These are phyloP conservation scores for Erebia ligea DNA, from an alignment of 2,888 invertebrate genomes.

Conservation along the genomic window DNA sequence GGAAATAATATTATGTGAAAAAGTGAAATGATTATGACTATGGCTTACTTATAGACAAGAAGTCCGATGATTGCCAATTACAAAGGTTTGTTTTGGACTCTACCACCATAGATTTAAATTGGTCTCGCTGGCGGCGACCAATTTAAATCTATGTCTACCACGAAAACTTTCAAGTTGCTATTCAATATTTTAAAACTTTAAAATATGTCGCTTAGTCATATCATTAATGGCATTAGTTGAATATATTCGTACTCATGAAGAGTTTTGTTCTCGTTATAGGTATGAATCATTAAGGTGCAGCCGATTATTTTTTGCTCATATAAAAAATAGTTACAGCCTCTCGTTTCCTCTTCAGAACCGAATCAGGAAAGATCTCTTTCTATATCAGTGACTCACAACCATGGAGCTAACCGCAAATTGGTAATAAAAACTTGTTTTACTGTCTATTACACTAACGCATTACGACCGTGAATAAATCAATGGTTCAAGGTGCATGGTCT, in stretches of 20 bases:
- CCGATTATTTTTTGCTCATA: constrained; percentile 39
- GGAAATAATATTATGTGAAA: background rate
- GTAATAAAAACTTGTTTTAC: constrained; percentile 61
- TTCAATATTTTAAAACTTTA: background rate
- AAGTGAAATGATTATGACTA: background rate
- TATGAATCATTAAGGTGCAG: constrained; percentile 48
- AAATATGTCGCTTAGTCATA: background rate
- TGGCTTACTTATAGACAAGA: background rate
- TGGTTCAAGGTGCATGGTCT: background rate
- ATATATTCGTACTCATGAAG: background rate
- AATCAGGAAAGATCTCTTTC: constrained; percentile 43
- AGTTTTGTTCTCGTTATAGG: constrained; percentile 43
- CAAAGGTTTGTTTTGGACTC: too few species aligned
- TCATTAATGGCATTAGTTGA: too few species aligned
- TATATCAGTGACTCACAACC: constrained; percentile 60
- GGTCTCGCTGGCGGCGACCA: too few species aligned
- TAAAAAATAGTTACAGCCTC: constrained; percentile 43
- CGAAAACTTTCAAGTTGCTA: background rate
- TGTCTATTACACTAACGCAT: constrained; percentile 32
- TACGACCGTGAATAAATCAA: background rate
- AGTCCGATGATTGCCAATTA: too few species aligned
- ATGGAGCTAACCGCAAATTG: constrained; percentile 62
- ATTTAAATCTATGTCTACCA: too few species aligned
- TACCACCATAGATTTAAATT: too few species aligned
- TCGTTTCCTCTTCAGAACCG: constrained; percentile 44